Evolutionary conservation across 2,888 invertebrate genomes (phyloP).

Genomic region (Pyrgus malvae): DNA sequence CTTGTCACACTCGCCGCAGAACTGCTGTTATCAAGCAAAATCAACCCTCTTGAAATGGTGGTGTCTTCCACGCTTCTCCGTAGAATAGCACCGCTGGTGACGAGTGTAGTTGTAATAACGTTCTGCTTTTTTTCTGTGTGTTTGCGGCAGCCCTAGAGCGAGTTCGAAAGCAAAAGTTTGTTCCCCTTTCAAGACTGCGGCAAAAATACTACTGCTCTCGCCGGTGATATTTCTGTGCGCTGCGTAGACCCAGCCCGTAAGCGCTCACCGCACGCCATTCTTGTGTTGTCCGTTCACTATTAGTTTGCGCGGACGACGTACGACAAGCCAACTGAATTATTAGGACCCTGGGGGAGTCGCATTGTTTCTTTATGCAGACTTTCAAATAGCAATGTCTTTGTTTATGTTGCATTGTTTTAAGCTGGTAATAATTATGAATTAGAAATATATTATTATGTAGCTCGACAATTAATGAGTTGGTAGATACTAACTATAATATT

Average conservation of each 20-base stretch:
- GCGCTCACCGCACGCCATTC: constrained; percentile 68
- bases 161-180: constrained; percentile 85
- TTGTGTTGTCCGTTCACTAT: constrained; percentile 54
- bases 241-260: constrained; percentile 79
- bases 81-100: constrained; percentile 31
- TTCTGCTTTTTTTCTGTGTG: constrained; percentile 73
- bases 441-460: too few species aligned
- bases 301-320: constrained; percentile 42
- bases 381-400: not conserved
- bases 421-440: too few species aligned
- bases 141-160: constrained; percentile 81
- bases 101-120: constrained; percentile 44
- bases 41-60: constrained; percentile 82
- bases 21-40: constrained; percentile 53
- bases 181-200: constrained; percentile 89
- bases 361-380: too few species aligned
- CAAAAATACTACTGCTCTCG: constrained; percentile 88
- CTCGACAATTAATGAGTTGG: too few species aligned
- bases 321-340: constrained; percentile 42
- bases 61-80: constrained; percentile 47
- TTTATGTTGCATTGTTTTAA: too few species aligned
- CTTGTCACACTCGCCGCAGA: constrained; percentile 44
- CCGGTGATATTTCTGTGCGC: constrained; percentile 90
- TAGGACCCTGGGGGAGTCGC: too few species aligned
- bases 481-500: too few species aligned